These are phyloP conservation scores for Athene noctua DNA, from an alignment of 2,113 vertebrate species.

Conservation along the genomic window DNA sequence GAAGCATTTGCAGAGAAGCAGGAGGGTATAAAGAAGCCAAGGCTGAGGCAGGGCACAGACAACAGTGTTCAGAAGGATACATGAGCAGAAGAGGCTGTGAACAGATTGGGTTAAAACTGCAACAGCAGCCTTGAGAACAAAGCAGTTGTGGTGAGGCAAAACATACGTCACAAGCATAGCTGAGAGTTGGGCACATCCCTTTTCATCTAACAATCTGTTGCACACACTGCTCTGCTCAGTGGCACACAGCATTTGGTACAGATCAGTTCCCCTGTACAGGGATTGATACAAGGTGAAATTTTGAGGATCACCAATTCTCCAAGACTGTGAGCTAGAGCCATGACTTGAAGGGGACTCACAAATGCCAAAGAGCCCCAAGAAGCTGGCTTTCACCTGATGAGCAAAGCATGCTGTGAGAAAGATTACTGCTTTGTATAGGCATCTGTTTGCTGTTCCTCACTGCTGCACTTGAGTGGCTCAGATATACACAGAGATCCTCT, in stretches of 20 bases:
- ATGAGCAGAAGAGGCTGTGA: neutral
- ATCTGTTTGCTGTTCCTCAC: neutral
- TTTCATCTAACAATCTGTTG: neutral
- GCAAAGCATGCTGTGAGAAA: neutral
- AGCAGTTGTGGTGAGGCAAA: neutral
- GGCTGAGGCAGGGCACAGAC: neutral
- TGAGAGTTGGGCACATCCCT: accelerated
- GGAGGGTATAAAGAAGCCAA: neutral
- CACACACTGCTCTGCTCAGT: neutral
- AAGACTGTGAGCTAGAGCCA: neutral
- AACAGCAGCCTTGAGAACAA: neutral
- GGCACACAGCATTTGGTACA: neutral
- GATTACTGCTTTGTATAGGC: neutral
- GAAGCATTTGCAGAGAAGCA: neutral
- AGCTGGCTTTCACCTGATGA: neutral
- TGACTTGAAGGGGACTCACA: neutral
- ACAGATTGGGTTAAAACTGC: neutral
- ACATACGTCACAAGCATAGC: neutral
- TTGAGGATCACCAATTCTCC: neutral
- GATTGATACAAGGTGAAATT: neutral
- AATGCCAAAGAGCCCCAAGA: neutral
- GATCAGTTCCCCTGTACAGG: neutral
- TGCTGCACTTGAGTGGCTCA: neutral
- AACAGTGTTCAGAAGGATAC: neutral
- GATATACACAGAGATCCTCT: neutral